These are phyloP conservation scores for Dusona sp. DNA, from an alignment of 2,888 invertebrate species.

Conservation along the genomic window DNA sequence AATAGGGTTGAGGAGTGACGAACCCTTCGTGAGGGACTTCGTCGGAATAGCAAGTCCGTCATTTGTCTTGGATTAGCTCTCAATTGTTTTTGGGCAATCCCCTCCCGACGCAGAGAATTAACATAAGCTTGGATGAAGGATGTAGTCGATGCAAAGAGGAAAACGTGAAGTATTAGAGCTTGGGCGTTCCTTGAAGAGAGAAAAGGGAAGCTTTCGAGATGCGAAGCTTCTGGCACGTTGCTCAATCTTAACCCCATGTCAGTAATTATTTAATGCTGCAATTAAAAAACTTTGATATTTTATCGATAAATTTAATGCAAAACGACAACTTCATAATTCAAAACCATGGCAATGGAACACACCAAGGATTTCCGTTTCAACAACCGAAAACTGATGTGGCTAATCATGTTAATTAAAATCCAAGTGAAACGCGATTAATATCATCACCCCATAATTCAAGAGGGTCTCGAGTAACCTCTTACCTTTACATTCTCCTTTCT, in stretches of 20 bases:
- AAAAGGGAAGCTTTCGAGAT: slow-evolving; percentile 35
- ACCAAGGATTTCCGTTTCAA: slow-evolving; percentile 9
- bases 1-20: slow-evolving; percentile 46
- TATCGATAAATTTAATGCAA: neutral
- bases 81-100: slow-evolving; percentile 81
- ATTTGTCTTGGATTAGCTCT: slow-evolving; percentile 84
- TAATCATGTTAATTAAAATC: slow-evolving; percentile 84
- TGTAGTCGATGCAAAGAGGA: slow-evolving; percentile 75
- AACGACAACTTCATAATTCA: neutral
- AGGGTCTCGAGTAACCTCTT: slow-evolving; percentile 40
- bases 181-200: slow-evolving; percentile 19
- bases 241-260: slow-evolving; percentile 79
- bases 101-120: slow-evolving; percentile 79
- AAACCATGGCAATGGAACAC: slow-evolving; percentile 5
- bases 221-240: slow-evolving; percentile 68
- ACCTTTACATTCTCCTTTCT: slow-evolving; percentile 12
- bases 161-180: slow-evolving; percentile 46
- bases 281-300: neutral
- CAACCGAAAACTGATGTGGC: slow-evolving; percentile 56
- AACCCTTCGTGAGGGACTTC: slow-evolving; percentile 57
- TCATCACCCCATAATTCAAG: slow-evolving; percentile 72
- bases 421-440: slow-evolving; percentile 82
- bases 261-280: slow-evolving; percentile 6
- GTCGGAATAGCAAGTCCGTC: slow-evolving; percentile 79
- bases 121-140: slow-evolving; percentile 85